phyloP scores from a whole-genome alignment of 2,113 vertebrate genomes.

The Speoplatyrhinus poulsoni region DNA sequence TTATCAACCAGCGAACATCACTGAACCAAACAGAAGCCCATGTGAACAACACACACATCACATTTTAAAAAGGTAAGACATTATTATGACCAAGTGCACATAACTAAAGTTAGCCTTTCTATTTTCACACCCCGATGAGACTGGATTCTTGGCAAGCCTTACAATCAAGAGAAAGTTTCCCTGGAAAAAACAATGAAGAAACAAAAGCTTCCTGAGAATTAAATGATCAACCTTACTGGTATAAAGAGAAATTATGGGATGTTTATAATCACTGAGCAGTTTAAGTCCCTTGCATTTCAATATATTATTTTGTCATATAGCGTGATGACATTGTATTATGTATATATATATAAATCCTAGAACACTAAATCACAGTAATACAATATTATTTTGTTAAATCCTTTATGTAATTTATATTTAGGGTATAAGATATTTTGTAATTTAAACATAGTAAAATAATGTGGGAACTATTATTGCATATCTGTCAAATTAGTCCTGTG shows the following conservation, averaged over 20 bases:
- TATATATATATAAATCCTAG: conserved; percentile 30
- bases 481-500: conserved; percentile 67
- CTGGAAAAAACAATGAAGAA: conserved; percentile 64
- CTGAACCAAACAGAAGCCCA: not conserved
- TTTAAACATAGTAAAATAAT: conserved; percentile 65
- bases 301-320: conserved; percentile 25
- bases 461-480: conserved; percentile 77
- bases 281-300: conserved; percentile 50
- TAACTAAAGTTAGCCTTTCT: conserved; percentile 9
- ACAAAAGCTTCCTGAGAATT: conserved; percentile 92
- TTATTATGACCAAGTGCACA: conserved; percentile 21
- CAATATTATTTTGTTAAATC: conserved; percentile 66
- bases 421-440: conserved; percentile 37
- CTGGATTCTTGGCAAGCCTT: conserved; percentile 13
- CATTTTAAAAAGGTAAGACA: conserved; percentile 28
- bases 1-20: not conserved
- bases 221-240: conserved; percentile 89
- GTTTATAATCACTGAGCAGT: conserved; percentile 58
- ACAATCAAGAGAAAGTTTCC: conserved; percentile 16
- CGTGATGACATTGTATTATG: conserved; percentile 17
- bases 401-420: conserved; percentile 53
- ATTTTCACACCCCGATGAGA: conserved; percentile 12
- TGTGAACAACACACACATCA: conserved; percentile 5
- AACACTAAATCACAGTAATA: conserved; percentile 67
- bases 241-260: conserved; percentile 69